Evolutionary conservation across 1,140 invertebrate species (phyloP).

Genomic region (Diachasmimorpha longicaudata): DNA sequence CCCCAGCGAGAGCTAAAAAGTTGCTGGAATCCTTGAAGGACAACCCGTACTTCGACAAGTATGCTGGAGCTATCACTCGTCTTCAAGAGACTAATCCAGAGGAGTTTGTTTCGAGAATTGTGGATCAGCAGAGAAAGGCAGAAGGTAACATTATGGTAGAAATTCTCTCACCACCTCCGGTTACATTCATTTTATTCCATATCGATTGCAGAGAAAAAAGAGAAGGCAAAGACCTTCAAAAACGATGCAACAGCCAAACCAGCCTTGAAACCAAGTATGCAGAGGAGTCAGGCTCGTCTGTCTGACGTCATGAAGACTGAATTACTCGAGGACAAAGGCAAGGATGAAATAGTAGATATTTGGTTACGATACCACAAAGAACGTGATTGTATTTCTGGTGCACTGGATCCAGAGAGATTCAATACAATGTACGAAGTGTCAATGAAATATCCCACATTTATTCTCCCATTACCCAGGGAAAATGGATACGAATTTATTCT

Average conservation of each 20-base stretch:
- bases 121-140: conserved; percentile 63
- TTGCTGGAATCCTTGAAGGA: conserved; percentile 70
- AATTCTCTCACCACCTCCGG: neutral
- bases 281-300: conserved; percentile 57
- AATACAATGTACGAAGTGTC: conserved; percentile 66
- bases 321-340: conserved; percentile 74
- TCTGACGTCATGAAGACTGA: conserved; percentile 82
- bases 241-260: conserved; percentile 49
- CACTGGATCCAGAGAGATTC: conserved; percentile 69
- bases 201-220: conserved; percentile 7
- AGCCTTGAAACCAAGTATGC: conserved; percentile 59
- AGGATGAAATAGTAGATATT: conserved; percentile 77
- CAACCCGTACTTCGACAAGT: conserved; percentile 86
- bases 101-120: conserved; percentile 74
- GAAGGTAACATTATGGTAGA: neutral
- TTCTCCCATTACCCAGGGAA: conserved; percentile 81
- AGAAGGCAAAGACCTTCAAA: conserved; percentile 10
- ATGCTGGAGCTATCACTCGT: conserved; percentile 77
- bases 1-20: conserved; percentile 63
- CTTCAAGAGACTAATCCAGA: conserved; percentile 77
- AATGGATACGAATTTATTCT: conserved; percentile 91
- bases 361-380: conserved; percentile 83
- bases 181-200: neutral
- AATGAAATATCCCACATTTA: conserved; percentile 72
- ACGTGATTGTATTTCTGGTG: conserved; percentile 76